Base-by-base conservation (phyloP, 2,888 invertebrate species). In the Adelphocoris suturalis region DNA sequence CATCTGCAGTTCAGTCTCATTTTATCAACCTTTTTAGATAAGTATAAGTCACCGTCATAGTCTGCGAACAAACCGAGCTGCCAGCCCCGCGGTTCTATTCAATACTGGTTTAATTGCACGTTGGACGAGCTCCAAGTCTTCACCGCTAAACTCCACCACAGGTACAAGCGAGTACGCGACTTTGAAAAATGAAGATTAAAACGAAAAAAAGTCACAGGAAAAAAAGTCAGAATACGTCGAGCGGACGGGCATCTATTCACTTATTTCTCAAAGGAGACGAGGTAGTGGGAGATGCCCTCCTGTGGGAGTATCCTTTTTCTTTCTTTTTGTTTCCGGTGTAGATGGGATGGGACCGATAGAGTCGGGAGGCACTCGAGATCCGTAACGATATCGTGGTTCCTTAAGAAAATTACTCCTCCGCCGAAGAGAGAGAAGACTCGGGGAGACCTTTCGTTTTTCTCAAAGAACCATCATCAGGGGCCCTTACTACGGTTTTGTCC, bases 281-380 rank as follows among this genome's bases (percentile, higher is more conserved):
- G 55, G 52, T 16, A 61, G 57, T 11, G 55, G 61, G 57, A n/a
- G 55, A 28, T 16, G 46, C 19, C 37, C 46, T 28, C 47, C 89
- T 82, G 82, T 89, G 89, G 81, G 89, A 82, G 89, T 82, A 75
- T 89, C 68, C 27, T 61, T 89, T 89, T 84, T 80, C 82, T 89
- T 84, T 89, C 81, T 78, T 89, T 89, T 89, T 82, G 82, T 89
- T 89, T 89, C 89, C 89, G 89, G 89, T 89, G 89, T 89, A 89
- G 89, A 89, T 89, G 89, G 89, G 61, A 89, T 82, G 82, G 48
- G 46, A 12, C 82, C 16, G 89, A 89, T 89, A 89, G 78, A 88
- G 46, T 28, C 81, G 61, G 82, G 68, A 89, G 89, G 61, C 89
- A 89, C 89, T 84, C 55, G 82, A 84, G 82, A 84, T 82, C 82